A percentile compares a stretch with the other conserved stretches of the same genome.
These are phyloP conservation scores for Suncus etruscus DNA, from an alignment of 2,113 vertebrate genomes.

Conservation along the genomic window DNA sequence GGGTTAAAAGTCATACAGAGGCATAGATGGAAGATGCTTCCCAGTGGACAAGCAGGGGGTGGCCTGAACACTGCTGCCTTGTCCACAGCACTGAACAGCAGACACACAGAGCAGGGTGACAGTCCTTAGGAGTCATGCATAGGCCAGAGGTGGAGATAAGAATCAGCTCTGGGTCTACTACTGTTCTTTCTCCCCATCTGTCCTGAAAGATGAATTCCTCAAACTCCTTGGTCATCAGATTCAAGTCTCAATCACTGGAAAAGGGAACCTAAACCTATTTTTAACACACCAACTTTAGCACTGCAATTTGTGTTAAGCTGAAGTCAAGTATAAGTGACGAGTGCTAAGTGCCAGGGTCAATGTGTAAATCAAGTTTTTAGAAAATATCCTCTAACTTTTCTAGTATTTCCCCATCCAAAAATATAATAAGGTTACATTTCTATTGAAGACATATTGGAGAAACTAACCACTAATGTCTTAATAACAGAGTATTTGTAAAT, in stretches of 20 bases:
- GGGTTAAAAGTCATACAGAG: neutral
- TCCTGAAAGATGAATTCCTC: neutral
- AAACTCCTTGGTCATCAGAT: neutral
- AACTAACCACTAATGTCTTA: neutral
- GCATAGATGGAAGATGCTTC: neutral
- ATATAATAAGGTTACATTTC: neutral
- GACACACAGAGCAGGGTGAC: neutral
- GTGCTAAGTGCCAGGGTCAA: too few relatives aligned
- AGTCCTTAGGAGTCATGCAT: neutral
- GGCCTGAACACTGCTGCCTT: rapidly evolving
- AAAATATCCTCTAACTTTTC: neutral
- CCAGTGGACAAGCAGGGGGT: neutral
- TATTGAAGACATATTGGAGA: neutral
- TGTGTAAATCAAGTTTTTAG: neutral
- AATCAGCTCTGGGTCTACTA: too few relatives aligned
- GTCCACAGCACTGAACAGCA: neutral
- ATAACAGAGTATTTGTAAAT: constrained; percentile 24
- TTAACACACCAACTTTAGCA: too few relatives aligned
- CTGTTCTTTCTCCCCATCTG: too few relatives aligned
- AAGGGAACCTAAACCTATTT: neutral
- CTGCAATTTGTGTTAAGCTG: too few relatives aligned
- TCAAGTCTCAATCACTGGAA: neutral
- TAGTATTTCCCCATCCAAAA: neutral
- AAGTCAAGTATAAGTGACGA: too few relatives aligned
- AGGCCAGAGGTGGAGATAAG: rapidly evolving